Evolutionary conservation across 2,113 vertebrate genomes (phyloP).

Genomic region (Neotoma lepida): DNA sequence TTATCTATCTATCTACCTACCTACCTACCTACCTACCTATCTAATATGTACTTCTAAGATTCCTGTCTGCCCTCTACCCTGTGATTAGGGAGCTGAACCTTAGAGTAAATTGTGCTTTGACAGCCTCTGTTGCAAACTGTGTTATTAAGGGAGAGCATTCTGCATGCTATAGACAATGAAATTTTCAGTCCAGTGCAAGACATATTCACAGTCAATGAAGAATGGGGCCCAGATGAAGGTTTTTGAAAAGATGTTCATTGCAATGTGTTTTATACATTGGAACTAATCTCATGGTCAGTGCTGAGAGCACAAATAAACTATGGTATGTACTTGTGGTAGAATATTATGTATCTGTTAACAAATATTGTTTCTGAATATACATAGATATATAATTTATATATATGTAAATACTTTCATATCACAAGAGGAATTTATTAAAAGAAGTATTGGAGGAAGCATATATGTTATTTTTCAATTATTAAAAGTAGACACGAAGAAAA

Average conservation of each 20-base stretch:
- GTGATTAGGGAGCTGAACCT: neutral
- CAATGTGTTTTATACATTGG: neutral
- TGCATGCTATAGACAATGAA: neutral
- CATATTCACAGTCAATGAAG: neutral
- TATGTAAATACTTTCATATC: neutral
- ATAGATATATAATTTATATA: neutral
- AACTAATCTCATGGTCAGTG: constrained; percentile 15
- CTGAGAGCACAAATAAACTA: neutral
- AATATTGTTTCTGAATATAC: neutral
- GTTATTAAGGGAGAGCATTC: neutral
- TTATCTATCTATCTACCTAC: neutral
- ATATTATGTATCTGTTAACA: neutral
- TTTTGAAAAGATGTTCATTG: neutral
- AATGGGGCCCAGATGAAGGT: neutral
- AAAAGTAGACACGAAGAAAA: neutral
- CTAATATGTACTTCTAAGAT: neutral
- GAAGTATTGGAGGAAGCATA: neutral
- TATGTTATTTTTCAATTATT: neutral
- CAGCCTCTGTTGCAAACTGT: neutral
- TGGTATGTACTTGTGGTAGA: neutral
- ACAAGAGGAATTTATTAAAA: neutral
- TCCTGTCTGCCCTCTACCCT: neutral
- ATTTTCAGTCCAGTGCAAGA: neutral
- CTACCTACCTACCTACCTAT: neutral
- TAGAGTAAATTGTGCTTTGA: neutral